A percentile compares a stretch with the other conserved stretches of the same genome.
These are phyloP conservation scores for Gymnobelideus leadbeateri DNA, from an alignment of 2,113 vertebrate species.

Conservation along the genomic window DNA sequence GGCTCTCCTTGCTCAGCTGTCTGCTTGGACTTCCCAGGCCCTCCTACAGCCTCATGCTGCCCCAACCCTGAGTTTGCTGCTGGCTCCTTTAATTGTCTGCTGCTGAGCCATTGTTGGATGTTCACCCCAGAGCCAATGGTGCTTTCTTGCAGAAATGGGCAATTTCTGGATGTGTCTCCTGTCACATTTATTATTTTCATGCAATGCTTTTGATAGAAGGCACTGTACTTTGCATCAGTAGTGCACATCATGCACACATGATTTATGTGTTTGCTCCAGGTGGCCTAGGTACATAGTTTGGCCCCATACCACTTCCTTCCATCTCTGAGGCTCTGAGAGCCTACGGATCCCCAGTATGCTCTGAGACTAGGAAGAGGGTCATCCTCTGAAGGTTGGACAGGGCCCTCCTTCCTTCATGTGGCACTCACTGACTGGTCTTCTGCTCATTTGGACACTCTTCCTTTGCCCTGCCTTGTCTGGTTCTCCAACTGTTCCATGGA, in stretches of 20 bases:
- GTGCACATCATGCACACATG: neutral
- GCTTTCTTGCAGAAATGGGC: fast-evolving
- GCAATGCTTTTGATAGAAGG: neutral
- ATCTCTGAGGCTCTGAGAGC: too few species aligned
- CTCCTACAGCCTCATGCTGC: fast-evolving
- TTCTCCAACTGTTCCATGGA: neutral
- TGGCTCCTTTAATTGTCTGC: fast-evolving
- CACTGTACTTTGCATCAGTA: neutral
- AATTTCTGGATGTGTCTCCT: neutral
- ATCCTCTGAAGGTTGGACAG: too few species aligned
- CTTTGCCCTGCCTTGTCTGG: neutral
- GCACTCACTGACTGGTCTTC: neutral
- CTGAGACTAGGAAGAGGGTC: neutral
- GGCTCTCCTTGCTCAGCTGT: fast-evolving
- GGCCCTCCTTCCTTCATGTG: neutral
- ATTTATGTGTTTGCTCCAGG: neutral
- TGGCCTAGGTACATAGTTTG: neutral
- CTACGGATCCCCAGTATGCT: too few species aligned
- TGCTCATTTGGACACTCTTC: neutral
- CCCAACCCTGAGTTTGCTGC: fast-evolving
- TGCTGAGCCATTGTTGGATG: neutral
- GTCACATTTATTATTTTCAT: slow-evolving; percentile 9
- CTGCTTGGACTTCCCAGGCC: fast-evolving
- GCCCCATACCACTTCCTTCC: neutral
- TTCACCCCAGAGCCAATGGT: fast-evolving